Conservation (phyloP, 1,140 invertebrate genomes). For the Lucilia sericata region DNA sequence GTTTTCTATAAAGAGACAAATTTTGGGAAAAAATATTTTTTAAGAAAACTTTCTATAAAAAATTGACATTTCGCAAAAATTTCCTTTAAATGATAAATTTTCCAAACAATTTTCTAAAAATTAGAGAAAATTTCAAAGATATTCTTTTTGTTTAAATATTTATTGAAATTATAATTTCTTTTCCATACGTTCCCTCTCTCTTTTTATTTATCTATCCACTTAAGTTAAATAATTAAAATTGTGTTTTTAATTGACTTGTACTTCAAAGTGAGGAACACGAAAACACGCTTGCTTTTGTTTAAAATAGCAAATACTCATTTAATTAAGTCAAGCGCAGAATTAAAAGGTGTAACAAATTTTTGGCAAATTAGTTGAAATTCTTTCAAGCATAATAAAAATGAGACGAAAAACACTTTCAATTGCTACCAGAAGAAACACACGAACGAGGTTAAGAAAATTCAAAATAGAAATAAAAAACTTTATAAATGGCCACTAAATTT, state of each 20-base stretch:
- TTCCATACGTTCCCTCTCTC: not conserved
- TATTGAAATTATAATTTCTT: not conserved
- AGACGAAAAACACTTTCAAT: conserved; percentile 32
- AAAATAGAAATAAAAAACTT: conserved; percentile 30
- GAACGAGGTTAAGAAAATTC: not conserved
- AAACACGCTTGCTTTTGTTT: not conserved
- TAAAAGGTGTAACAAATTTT: not conserved
- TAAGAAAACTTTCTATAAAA: too few species aligned
- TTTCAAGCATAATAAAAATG: conserved; percentile 50
- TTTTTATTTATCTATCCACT: not conserved
- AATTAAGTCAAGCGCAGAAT: not conserved
- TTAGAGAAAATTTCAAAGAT: too few species aligned
- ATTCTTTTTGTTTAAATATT: too few species aligned
- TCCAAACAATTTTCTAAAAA: too few species aligned
- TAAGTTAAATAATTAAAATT: too few species aligned
- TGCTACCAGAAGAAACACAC: not conserved
- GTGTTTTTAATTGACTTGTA: not conserved
- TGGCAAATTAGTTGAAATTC: conserved; percentile 54
- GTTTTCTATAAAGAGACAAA: too few species aligned
- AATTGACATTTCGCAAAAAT: too few species aligned
- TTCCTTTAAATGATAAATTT: too few species aligned
- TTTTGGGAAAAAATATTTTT: too few species aligned
- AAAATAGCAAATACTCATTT: not conserved
- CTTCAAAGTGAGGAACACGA: not conserved
- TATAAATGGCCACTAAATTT: not conserved